Conservation (phyloP, 2,113 vertebrate species). For the Trinectes maculatus region DNA sequence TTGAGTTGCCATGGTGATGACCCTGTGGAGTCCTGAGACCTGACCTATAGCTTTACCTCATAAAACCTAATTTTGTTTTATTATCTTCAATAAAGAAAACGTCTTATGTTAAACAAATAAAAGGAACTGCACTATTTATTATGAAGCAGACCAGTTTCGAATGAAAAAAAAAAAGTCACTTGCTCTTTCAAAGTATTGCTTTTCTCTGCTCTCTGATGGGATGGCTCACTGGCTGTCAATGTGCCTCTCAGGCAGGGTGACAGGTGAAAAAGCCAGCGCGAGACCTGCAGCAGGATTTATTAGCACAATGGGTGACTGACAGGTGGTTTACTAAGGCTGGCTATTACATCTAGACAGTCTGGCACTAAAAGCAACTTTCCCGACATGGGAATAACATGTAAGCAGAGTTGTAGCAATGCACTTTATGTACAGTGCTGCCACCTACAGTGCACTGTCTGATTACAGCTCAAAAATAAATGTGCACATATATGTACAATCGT, state of each 20-base stretch:
- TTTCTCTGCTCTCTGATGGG: slow-evolving; percentile 10
- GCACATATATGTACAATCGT: too few species aligned
- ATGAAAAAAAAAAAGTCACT: slow-evolving; percentile 17
- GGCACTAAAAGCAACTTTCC: neutral
- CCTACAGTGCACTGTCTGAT: neutral
- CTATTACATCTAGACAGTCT: slow-evolving; percentile 8
- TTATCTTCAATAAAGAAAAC: too few species aligned
- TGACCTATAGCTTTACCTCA: neutral
- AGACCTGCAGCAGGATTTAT: slow-evolving; percentile 25
- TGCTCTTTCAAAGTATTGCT: slow-evolving; percentile 45
- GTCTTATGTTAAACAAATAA: neutral
- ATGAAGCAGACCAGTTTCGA: neutral
- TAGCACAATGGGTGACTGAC: slow-evolving; percentile 21
- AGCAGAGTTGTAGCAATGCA: neutral
- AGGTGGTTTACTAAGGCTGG: slow-evolving; percentile 20
- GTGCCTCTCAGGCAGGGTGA: slow-evolving; percentile 41
- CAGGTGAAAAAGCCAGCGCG: slow-evolving; percentile 14
- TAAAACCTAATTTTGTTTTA: neutral
- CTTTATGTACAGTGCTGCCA: slow-evolving; percentile 15
- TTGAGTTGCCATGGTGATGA: slow-evolving; percentile 14
- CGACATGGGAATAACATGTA: neutral
- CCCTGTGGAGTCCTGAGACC: neutral
- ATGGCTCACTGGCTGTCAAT: slow-evolving; percentile 41
- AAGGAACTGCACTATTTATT: neutral
- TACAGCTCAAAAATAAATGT: neutral